Base-by-base conservation (phyloP, 2,888 invertebrate genomes). In the Drosophila multiciliata region DNA sequence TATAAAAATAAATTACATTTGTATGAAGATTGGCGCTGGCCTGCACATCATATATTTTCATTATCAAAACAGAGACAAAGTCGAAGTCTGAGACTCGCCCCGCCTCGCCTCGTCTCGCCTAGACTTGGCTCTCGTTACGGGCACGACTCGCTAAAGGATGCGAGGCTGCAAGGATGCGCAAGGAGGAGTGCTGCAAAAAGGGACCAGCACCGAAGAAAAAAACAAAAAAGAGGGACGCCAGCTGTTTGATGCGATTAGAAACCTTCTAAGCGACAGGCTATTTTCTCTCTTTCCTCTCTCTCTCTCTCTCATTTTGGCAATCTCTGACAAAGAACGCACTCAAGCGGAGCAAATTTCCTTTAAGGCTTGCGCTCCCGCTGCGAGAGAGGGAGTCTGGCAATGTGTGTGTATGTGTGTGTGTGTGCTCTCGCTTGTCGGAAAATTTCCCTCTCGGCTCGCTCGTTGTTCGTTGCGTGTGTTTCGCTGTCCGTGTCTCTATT, bases 21-120 rank as follows among this genome's bases (percentile, higher is more conserved):
- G 89, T 90, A 88, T 88, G 87, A 90, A 89, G 87, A 84, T 82
- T 81, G 80, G 76, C 85, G 87, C 82, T 88, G 81, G 87, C 84
- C 79, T 82, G 87, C 86, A 87, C 85, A 84, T 88, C 86, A 90
- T 90, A 90, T 87, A 90, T 90, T 90, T 90, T 90, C 91, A 90
- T 90, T 90, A 90, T 87, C 88, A 89, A 83, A 89, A 87, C 87
- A 87, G 78, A 85, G 82, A 83, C 86, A 86, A 73, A 78, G 80
- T 70, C 70, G 72, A 57, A 75, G 73, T 67, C 73, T 49, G 45
- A 5, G 58, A 26, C 48, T 52, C 60, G 73, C 52, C 61, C 61
- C 36, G 64, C 55, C 23, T 36, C 64, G 48, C 36, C 62, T 52
- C 62, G 72, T 38, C 59, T 66, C 52, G 68, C 29, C 58, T 29